Evolutionary conservation across 1,140 invertebrate genomes (phyloP).

Genomic region (Nasonia vitripennis): DNA sequence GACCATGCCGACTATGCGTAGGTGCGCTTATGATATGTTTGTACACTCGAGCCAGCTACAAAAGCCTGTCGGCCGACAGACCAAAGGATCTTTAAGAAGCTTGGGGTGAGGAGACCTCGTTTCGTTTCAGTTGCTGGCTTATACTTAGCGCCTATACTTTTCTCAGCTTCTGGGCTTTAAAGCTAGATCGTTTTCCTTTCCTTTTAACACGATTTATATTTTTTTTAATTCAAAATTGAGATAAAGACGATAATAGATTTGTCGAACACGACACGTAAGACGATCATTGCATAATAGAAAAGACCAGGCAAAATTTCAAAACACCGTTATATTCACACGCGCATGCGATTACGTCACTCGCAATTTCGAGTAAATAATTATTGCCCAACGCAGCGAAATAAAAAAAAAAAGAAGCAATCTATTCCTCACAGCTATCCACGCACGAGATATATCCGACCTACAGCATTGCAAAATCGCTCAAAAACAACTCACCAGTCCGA

Average conservation of each 20-base stretch:
- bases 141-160: too few species aligned
- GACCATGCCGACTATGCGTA: slow-evolving; percentile 46
- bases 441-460: not conserved
- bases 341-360: too few species aligned
- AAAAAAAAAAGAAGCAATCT: not conserved
- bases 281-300: not conserved
- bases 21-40: not conserved
- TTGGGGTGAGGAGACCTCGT: too few species aligned
- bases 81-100: not conserved
- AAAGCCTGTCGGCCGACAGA: not conserved
- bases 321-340: too few species aligned
- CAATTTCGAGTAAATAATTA: not conserved
- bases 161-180: too few species aligned
- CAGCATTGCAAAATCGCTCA: not conserved
- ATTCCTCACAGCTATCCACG: not conserved
- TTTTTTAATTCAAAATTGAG: too few species aligned
- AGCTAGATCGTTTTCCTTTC: too few species aligned
- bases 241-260: too few species aligned
- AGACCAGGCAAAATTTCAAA: not conserved
- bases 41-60: not conserved
- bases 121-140: too few species aligned
- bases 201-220: too few species aligned
- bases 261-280: not conserved
- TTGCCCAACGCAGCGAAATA: not conserved
- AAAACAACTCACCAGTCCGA: not conserved